Conservation (phyloP, 2,797 vertebrate species). For the Alfaro cultratus region DNA sequence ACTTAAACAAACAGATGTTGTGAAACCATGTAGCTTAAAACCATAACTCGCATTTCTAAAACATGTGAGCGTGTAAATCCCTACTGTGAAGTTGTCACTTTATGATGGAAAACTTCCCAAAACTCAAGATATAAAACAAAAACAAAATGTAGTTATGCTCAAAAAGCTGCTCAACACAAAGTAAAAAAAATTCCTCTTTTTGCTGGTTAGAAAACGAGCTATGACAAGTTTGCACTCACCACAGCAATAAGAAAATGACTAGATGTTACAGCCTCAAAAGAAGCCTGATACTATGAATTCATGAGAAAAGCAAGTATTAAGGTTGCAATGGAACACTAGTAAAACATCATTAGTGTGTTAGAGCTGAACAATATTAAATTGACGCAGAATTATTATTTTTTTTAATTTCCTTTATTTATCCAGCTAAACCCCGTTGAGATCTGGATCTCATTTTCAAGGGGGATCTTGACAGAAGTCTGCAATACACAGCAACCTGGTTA, state of each 20-base stretch:
- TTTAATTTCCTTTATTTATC: too few species aligned
- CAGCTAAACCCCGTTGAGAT: too few species aligned
- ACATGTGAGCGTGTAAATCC: neutral
- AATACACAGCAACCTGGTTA: too few species aligned
- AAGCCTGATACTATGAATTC: neutral
- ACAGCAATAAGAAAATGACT: neutral
- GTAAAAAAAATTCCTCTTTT: neutral
- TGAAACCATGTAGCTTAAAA: neutral
- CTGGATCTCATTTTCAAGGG: too few species aligned
- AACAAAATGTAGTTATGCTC: neutral
- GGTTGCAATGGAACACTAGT: neutral
- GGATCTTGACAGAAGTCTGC: too few species aligned
- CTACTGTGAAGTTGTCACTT: neutral
- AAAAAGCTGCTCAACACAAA: neutral
- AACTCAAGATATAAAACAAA: neutral
- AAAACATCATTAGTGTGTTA: neutral
- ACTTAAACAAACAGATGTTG: neutral
- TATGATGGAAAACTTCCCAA: neutral
- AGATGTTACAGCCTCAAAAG: neutral
- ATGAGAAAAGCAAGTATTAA: neutral
- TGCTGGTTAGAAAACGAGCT: neutral
- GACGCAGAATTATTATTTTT: too few species aligned
- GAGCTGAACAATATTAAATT: neutral
- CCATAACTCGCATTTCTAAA: conserved; percentile 4
- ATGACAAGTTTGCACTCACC: neutral